These are phyloP conservation scores for Taeniopygia guttata DNA, from an alignment of 2,797 vertebrate species.

Conservation along the genomic window DNA sequence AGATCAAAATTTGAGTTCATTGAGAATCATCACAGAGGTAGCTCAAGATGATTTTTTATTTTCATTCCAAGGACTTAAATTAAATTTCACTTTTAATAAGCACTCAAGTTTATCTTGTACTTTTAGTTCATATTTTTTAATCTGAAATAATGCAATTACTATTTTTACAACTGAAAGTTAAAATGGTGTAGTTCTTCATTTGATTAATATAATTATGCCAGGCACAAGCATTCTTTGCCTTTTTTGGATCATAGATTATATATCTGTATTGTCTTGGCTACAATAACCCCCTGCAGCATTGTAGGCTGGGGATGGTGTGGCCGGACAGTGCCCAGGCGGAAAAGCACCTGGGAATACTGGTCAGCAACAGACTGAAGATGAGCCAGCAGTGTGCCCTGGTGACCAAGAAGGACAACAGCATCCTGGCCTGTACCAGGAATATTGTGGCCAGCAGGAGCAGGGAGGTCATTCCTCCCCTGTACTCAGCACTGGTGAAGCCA, in stretches of 20 bases:
- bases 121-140: not conserved
- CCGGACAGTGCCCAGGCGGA: not conserved
- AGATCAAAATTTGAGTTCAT: not conserved
- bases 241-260: not conserved
- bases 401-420: not conserved
- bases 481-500: rapidly evolving
- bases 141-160: not conserved
- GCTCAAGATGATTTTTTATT: not conserved
- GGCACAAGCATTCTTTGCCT: not conserved
- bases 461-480: not conserved
- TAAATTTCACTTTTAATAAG: not conserved
- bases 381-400: not conserved
- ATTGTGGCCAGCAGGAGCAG: not conserved
- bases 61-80: not conserved
- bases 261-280: not conserved
- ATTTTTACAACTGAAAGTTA: not conserved
- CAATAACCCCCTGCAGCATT: not conserved
- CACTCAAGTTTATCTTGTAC: not conserved
- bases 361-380: rapidly evolving
- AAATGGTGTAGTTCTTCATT: not conserved
- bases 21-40: not conserved
- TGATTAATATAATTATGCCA: not conserved
- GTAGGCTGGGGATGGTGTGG: not conserved
- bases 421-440: not conserved
- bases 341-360: no score